Evolutionary conservation across 1,140 invertebrate species (phyloP), one percentile per base, ranked within the genome.

Genomic region (Hirudo medicinalis): DNA sequence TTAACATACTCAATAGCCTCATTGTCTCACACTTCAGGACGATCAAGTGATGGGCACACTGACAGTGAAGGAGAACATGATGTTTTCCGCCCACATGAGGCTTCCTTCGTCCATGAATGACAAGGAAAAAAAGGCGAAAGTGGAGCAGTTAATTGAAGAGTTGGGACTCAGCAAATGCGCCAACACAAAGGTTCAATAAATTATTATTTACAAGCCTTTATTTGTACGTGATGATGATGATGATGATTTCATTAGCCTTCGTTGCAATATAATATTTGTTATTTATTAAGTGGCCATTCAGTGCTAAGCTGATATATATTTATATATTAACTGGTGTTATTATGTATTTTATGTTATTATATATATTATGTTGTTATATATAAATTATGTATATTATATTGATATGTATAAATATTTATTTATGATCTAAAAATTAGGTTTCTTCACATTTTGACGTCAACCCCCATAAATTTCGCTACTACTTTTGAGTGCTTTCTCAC

Each of bases 11-110:
- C 25, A 57, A 57, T 9, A 57, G n/a, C n/a, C n/a, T n/a, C n/a
- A n/a, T n/a, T n/a, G n/a, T 25, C 17, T 11, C 11, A 20, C 13
- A 63, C 49, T 73, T 15, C 67, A 75, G 79, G 80, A 81, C 76
- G 80, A 81, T 74, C 75, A 79, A 43, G 77, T 81, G 22, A 80
- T 80, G 78, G 79, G 79, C 67, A 80, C 79, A 20, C 72, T 81
- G 53, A 79, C 76, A 55, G 77, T 81, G 11, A 70, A 76, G 54
- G 80, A 82, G 69, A 82, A 82, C 71, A 77, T 82, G 70, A 67
- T 75, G 54, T 82, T 82, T 74, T 82, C 80, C 22, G 80, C 80
- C 3, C 70, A 76, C 22, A 75, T 82, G 4, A 74, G 80, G 32
- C 74, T 82, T 13, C 76, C 78, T 40, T 53, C 36, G 11, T 29